phyloP scores from a whole-genome alignment of 2,888 invertebrate species.

The Rhorus exstirpatorius region DNA sequence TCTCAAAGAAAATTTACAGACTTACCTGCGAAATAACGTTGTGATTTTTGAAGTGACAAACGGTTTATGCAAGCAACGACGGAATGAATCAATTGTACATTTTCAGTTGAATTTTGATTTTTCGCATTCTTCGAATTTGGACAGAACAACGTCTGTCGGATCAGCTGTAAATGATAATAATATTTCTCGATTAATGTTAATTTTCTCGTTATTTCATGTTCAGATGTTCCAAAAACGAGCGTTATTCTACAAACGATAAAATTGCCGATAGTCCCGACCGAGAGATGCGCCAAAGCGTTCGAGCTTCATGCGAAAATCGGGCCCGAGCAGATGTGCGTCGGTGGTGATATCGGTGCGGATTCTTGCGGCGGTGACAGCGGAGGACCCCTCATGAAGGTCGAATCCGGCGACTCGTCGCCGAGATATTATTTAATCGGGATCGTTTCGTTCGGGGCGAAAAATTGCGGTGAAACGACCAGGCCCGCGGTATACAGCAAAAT shows the following conservation, averaged over 20 bases:
- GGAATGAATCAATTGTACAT: too few species aligned
- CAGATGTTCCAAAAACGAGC: constrained; percentile 77
- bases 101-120: too few species aligned
- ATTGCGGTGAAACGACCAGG: constrained; percentile 88
- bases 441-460: constrained; percentile 88
- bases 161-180: too few species aligned
- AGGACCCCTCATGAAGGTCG: constrained; percentile 87
- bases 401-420: constrained; percentile 87
- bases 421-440: constrained; percentile 88
- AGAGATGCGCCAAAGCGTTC: constrained; percentile 75
- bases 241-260: constrained; percentile 85
- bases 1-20: too few species aligned
- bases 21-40: too few species aligned
- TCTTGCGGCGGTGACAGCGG: constrained; percentile 90
- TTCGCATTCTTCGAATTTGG: too few species aligned
- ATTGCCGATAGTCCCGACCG: constrained; percentile 85
- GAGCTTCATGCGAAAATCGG: constrained; percentile 75
- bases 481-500: constrained; percentile 91
- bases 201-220: background rate
- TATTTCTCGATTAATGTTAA: background rate
- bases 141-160: too few species aligned
- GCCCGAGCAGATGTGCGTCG: constrained; percentile 87
- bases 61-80: too few species aligned
- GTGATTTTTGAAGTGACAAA: too few species aligned
- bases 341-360: constrained; percentile 88